Evolutionary conservation across 2,797 vertebrate genomes (phyloP), one percentile per base, ranked within the genome.

Genomic region (Syndactyla subalaris): DNA sequence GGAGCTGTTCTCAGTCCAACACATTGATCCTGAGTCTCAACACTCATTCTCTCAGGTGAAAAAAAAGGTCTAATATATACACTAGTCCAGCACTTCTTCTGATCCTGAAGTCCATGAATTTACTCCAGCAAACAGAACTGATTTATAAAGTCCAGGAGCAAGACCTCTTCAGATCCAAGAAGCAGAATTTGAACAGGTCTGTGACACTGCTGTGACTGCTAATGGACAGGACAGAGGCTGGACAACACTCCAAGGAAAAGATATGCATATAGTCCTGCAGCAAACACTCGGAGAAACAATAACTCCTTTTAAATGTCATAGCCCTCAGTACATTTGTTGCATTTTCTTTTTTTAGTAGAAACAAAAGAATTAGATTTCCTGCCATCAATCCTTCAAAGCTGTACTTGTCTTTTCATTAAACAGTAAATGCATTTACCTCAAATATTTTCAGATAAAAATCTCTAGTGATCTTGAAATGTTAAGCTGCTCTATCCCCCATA

Each of bases 381-480:
- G 70, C 62, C 88, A 90, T 89, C 93, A 96, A 71, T 91, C 87
- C 79, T 93, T 96, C 87, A 93, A 92, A 94, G 76, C 39, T 75
- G 18, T n/a, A 48, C 76, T 92, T 85, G 89, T 81, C 87, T 97
- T 96, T 96, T 93, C 82, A 91, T 96, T 94, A 96, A 92, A 83
- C 12, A 77, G 61, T 58, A 93, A 95, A 92, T 71, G 85, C 87
- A 93, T 75, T 93, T 94, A 93, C 63, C 48, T 86, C 88, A 94
- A 96, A 93, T 92, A 96, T 96, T 96, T 95, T 92, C 58, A 92
- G 76, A 94, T 66, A 86, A 96, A 96, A 93, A 85, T 85, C 89
- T 88, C 92, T 81, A 88, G 73, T 59, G 73, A 96, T 89, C 62
- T 68, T 91, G 76, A 93, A 94, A 85, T 8, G 59, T 88, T 92